phyloP scores from a whole-genome alignment of 1,140 invertebrate species.

The Nymphalis io region DNA sequence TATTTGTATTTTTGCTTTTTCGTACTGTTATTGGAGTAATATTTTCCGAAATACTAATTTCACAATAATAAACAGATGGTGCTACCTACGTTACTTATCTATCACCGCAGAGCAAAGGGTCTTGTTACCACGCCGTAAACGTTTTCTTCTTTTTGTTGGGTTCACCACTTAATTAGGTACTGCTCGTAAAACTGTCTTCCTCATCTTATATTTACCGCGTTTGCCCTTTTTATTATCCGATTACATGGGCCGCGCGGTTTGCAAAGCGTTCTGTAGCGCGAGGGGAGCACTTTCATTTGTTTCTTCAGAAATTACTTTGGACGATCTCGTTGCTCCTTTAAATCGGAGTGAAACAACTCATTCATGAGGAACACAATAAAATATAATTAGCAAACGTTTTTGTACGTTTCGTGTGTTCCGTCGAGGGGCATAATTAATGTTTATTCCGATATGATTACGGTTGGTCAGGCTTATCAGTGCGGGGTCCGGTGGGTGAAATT shows the following conservation, averaged over 20 bases:
- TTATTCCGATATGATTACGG: constrained; percentile 71
- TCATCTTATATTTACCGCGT: constrained; percentile 81
- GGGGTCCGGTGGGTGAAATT: constrained; percentile 59
- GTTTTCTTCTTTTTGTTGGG: constrained; percentile 74
- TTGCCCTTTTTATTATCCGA: constrained; percentile 81
- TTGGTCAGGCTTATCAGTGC: constrained; percentile 64
- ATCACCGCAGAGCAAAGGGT: constrained; percentile 33
- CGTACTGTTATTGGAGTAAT: background rate
- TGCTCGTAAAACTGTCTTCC: constrained; percentile 81
- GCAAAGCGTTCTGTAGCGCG: constrained; percentile 70
- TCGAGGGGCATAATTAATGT: constrained; percentile 70
- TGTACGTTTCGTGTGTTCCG: constrained; percentile 54
- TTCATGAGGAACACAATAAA: constrained; percentile 53
- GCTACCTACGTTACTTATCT: constrained; percentile 17
- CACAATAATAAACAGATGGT: background rate
- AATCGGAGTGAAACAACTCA: constrained; percentile 46
- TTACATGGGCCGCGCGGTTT: constrained; percentile 78
- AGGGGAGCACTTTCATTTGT: constrained; percentile 80
- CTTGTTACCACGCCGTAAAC: constrained; percentile 69
- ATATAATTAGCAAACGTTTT: constrained; percentile 66
- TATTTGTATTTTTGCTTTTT: constrained; percentile 4
- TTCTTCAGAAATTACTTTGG: constrained; percentile 77
- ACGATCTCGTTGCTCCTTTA: constrained; percentile 52
- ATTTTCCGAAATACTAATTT: background rate
- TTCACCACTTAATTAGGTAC: constrained; percentile 80